These are phyloP conservation scores for Cygnus buccinator DNA, from an alignment of 2,113 vertebrate species.

Conservation along the genomic window DNA sequence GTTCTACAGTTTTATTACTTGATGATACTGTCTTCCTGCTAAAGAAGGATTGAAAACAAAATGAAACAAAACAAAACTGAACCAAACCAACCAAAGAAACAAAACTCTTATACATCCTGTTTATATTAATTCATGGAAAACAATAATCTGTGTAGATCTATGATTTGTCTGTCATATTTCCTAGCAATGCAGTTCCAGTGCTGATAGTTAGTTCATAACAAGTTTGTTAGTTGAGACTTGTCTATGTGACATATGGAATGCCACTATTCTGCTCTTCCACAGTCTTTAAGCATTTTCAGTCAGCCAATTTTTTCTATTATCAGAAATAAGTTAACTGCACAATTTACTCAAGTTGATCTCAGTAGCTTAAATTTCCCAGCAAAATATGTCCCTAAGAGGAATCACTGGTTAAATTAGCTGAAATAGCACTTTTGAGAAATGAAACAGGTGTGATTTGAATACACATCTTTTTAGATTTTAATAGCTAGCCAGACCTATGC, in stretches of 20 bases:
- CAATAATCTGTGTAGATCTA: neutral
- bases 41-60: neutral
- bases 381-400: slow-evolving; percentile 80
- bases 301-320: slow-evolving; percentile 82
- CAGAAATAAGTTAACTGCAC: slow-evolving; percentile 81
- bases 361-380: slow-evolving; percentile 75
- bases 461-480: slow-evolving; percentile 70
- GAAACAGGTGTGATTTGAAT: slow-evolving; percentile 81
- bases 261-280: slow-evolving; percentile 27
- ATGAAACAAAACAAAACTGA: neutral
- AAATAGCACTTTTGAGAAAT: slow-evolving; percentile 80
- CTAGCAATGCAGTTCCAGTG: slow-evolving; percentile 39
- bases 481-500: slow-evolving; percentile 27
- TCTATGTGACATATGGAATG: slow-evolving; percentile 48
- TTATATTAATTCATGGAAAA: neutral
- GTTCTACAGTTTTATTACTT: neutral
- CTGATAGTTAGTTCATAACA: slow-evolving; percentile 45
- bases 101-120: neutral
- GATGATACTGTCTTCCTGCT: neutral
- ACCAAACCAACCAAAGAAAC: neutral
- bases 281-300: slow-evolving; percentile 74
- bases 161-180: slow-evolving; percentile 36
- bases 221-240: slow-evolving; percentile 47
- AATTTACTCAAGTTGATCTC: slow-evolving; percentile 79
- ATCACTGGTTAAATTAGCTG: slow-evolving; percentile 82